Percentiles rank a stretch among this genome's conserved stretches.
phyloP scores from a whole-genome alignment of 2,888 invertebrate genomes.

The Aplocera efformata region DNA sequence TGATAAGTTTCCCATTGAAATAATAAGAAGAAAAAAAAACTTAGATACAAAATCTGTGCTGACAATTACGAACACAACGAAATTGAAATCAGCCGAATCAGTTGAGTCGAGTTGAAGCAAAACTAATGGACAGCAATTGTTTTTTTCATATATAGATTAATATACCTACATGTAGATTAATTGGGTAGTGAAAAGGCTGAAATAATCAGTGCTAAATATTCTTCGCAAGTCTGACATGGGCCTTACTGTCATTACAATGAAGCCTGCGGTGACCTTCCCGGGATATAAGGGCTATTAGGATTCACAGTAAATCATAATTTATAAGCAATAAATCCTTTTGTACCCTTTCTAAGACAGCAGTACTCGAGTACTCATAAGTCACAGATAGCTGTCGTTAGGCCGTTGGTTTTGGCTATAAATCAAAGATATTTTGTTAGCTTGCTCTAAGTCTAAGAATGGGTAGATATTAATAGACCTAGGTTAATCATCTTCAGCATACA shows the following conservation, averaged over 20 bases:
- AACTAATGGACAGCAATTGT: no score
- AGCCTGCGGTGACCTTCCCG: slow-evolving; percentile 4
- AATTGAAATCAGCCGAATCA: no score
- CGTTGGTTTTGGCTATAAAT: slow-evolving; percentile 18
- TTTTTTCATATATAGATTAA: no score
- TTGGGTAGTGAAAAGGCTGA: background rate
- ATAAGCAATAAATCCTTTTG: slow-evolving; percentile 17
- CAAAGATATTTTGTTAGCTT: slow-evolving; percentile 17
- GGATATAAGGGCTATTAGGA: slow-evolving; percentile 9
- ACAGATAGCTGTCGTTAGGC: slow-evolving; percentile 19
- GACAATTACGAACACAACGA: no score
- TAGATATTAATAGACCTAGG: slow-evolving; percentile 11
- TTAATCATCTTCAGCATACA: slow-evolving; percentile 10
- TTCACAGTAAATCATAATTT: slow-evolving; percentile 9
- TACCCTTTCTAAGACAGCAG: slow-evolving; percentile 19
- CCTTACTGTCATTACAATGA: background rate
- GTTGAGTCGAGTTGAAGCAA: no score
- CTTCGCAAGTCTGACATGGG: background rate
- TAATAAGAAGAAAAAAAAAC: no score
- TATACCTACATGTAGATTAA: no score
- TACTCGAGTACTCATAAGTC: slow-evolving; percentile 21
- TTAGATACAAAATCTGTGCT: no score
- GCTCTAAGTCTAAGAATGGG: slow-evolving; percentile 6
- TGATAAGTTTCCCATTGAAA: no score
- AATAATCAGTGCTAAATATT: no score